Base-by-base conservation (phyloP, 2,113 vertebrate genomes). In the Ctenomys sociabilis region DNA sequence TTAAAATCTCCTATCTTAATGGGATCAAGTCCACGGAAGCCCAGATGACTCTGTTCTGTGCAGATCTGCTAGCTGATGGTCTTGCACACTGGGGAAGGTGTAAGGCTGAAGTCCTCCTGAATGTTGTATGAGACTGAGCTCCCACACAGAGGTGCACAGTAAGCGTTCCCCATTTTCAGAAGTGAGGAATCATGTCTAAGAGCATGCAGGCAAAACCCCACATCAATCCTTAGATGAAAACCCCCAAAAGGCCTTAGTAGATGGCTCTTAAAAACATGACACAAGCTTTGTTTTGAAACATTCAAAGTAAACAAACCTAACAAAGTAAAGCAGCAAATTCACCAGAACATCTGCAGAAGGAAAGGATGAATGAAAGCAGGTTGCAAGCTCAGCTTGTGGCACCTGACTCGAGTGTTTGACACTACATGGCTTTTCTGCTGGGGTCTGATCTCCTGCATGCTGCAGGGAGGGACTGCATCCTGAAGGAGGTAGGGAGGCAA, bases 141-240 rank as follows among this genome's bases (percentile, higher is more conserved):
- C 57, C 32, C 11, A 6, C 0, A 6, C 5, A 54, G 40, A 40
- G 26, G 6, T 0, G 37, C 0, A 16, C 16, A 16, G 61, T 19
- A 2, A 90, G n/a, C 8, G 35, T 1, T 8, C 40, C 24, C 54
- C 7, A 12, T 24, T 26, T 92, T 8, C 11, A 40, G 77, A 81
- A 45, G 77, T 11, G 1, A 45, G 45, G 17, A 2, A 28, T 49
- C 30, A 2, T 57, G 49, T 6, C 0, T 26, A 35, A 83, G 77
- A 52, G 21, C n/a, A 0, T 3, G 11, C 0, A 61, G 64, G 64
- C 7, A 26, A 12, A 26, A 40, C 7, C 0, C 16, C 85, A 49
- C 1, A 6, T 6, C 5, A 1, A 0, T 35, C 63, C 2, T 17
- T 10, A 59, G 37, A 70, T 85, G 59, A 16, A 8, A 57, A 64